Base-by-base conservation (phyloP, 1,140 invertebrate genomes). In the Drosophila miranda region DNA sequence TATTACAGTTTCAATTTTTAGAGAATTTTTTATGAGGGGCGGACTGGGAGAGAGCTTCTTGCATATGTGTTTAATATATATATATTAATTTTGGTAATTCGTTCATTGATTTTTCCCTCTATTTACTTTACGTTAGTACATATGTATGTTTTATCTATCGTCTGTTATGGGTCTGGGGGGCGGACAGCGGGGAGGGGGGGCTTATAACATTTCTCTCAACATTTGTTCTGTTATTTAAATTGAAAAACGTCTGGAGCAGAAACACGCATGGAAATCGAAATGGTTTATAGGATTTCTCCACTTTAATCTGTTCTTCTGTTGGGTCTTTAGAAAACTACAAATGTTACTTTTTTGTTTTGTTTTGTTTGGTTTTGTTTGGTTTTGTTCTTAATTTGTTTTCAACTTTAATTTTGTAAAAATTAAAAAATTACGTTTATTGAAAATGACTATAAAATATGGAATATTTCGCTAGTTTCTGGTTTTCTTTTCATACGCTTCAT, bases 341-440 rank as follows among this genome's bases (percentile, higher is more conserved):
- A 83, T 78, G 23, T 73, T 19, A 19, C 2, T 19, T 19, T 64
- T 70, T 74, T 60, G 38, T 68, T 43, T 34, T 43, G 53, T 50
- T 57, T 49, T 34, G 21, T 46, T 68, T 19, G 1, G 19, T 64
- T 74, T 69, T 60, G 42, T 68, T 43, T 34, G 38, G 57, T 50
- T 57, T 49, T 38, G 21, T 46, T 68, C 11, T 38, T 38, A 13
- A 38, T 64, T 73, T 48, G 26, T 68, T 82, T 53, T 70, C 78
- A 86, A 86, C 73, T 64, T 77, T 54, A 86, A 81, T 84, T 86
- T 84, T 86, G 81, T 86, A 86, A 86, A 84, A 84, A 86, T 86
- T 81, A 84, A 84, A 84, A 84, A 84, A 84, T 86, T 84, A 84
- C 81, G 63, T 84, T 81, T 84, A 86, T 84, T 77, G 81, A 84